Evolutionary conservation across 2,797 vertebrate species (phyloP), one percentile per base, ranked within the genome.

Genomic region (Cuniculus paca): DNA sequence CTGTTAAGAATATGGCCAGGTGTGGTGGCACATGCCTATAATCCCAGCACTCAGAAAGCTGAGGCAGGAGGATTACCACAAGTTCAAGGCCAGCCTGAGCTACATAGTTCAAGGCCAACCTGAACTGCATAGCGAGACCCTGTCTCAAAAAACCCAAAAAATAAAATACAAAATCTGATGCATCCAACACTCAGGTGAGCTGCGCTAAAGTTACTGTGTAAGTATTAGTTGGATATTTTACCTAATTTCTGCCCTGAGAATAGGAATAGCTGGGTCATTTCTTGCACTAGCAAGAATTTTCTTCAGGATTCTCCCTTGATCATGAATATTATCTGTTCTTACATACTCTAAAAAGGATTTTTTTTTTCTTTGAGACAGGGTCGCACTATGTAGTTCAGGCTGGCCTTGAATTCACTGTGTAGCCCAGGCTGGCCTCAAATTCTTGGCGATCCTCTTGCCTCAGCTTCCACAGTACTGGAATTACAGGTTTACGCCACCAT

Each of bases 141-240:
- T 60, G 10, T 60, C 26, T 19, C 9, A 24, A 11, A 60, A 60
- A 60, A 60, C 24, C 9, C 58, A 11, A 60, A 60, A 60, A 60
- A 60, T 81, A 92, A 88, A 92, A 90, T 85, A 90, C 85, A 92
- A 92, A 90, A 81, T 94, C 68, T 56, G 42, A 90, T 60, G 63
- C 26, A 70, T 85, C 77, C 83, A 60, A 82, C 93, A 88, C 60
- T 50, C 36, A 58, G 48, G 34, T 65, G 48, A 90, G 58, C 86
- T 75, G 39, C 50, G 42, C 19, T 90, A 45, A 87, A 61, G 19
- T 72, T 89, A 61, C 1, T 36, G 50, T 85, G 1, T 63, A 87
- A 92, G 39, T 17, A 52, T 63, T 84, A 54, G 68, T 78, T 89
- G 78, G 26, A 65, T 90, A 75, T 48, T 88, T 95, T 79, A 54